Base-by-base conservation (phyloP, 1,140 invertebrate genomes). In the Ptiloglossa arizonensis region DNA sequence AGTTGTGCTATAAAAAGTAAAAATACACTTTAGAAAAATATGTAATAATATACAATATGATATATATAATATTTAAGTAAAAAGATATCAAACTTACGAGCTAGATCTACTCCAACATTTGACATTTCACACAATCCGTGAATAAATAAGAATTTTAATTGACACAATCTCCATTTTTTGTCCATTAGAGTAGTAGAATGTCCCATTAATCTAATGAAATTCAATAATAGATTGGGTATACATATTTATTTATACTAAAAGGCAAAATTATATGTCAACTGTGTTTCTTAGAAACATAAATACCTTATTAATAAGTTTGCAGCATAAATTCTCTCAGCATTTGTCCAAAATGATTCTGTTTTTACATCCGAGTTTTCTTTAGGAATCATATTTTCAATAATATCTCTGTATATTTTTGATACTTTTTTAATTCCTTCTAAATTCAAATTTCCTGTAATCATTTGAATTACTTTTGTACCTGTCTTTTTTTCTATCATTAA, bases 401-500 rank as follows among this genome's bases (percentile, higher is more conserved):
- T 94, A 63, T 93, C 93, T 85, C 91, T 94, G 69, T 95, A 95
- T 15, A 94, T 84, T 80, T 93, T 91, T 11, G 93, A 93, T 59
- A 96, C 88, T 86, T 94, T 94, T 84, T 95, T 95, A 1, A 96
- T 92, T 56, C 95, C 94, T 67, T 94, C 93, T n/a, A 86, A 83
- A 67, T 94, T 93, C 67, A 96, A 91, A 88, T 93, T 94, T 15
- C 90, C 89, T n/a, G 93, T 94, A 48, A 96, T 93, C 32, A 93
- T 91, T 87, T 95, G 95, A 3, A 96, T 88, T 56, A 96, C 78
- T 81, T 94, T 95, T 17, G 93, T 94, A 32, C 94, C 94, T 38
- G 95, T 96, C 38, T 94, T 94, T 89, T 96, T 96, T 86, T 96
- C 94, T 79, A 96, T 95, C 90, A 95, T 94, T 75, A 96, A 93